A percentile compares a stretch with the other conserved stretches of the same genome.
phyloP scores from a whole-genome alignment of 2,797 vertebrate species.

The Hirundo rustica region DNA sequence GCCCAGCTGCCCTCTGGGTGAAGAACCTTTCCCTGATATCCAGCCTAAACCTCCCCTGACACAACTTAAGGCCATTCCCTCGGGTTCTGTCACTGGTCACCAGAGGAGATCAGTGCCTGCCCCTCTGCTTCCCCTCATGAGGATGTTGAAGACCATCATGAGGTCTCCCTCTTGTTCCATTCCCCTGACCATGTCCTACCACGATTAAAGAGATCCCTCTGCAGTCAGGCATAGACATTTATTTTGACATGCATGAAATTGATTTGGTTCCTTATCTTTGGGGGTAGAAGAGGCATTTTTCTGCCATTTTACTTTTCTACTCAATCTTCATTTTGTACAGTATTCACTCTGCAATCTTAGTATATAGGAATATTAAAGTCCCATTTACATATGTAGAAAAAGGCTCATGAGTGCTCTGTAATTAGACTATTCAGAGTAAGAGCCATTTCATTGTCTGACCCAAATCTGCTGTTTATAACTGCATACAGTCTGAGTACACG shows the following conservation, averaged over 20 bases:
- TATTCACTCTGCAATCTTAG: not conserved
- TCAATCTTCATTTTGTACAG: not conserved
- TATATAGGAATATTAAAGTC: not conserved
- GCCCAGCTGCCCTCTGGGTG: not conserved
- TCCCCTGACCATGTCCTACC: not conserved
- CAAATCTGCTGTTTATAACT: slow-evolving; percentile 20
- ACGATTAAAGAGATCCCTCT: not conserved
- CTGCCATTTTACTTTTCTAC: not conserved
- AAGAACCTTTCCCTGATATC: not conserved
- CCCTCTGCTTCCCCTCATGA: not conserved
- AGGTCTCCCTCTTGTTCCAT: not conserved
- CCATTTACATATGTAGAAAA: slow-evolving; percentile 1
- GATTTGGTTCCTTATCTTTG: not conserved
- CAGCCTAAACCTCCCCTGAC: not conserved
- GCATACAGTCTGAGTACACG: not conserved
- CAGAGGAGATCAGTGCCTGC: not conserved
- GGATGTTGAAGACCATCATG: not conserved
- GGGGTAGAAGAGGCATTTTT: not conserved
- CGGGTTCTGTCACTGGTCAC: not conserved
- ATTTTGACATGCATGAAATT: not conserved
- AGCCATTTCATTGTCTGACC: slow-evolving; percentile 6
- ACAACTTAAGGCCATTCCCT: not conserved
- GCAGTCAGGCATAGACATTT: not conserved
- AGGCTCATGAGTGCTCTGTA: not conserved
- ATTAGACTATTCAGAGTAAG: not conserved